phyloP scores from a whole-genome alignment of 2,888 invertebrate species.

The Pherbina coryleti region DNA sequence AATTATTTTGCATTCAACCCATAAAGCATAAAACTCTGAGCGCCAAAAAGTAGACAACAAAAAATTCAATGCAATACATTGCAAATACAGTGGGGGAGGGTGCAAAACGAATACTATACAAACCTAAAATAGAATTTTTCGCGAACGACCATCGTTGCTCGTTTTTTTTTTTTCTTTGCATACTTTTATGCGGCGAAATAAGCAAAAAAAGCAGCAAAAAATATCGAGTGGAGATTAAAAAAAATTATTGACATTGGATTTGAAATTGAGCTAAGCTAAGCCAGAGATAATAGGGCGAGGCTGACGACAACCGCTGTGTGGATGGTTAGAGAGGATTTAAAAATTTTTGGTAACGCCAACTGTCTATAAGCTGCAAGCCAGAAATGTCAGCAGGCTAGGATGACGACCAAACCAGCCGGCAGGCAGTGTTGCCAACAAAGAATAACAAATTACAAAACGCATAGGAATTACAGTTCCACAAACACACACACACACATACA shows the following conservation, averaged over 20 bases:
- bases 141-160: no score
- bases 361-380: no score
- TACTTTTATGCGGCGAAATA: background rate
- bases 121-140: no score
- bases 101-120: no score
- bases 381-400: background rate
- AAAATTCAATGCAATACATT: no score
- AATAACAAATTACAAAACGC: background rate
- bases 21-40: no score
- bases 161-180: no score
- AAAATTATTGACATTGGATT: constrained; percentile 21
- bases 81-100: no score
- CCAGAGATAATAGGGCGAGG: background rate
- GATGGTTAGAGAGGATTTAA: no score
- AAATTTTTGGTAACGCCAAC: no score
- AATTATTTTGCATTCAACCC: no score
- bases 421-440: background rate
- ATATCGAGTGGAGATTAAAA: background rate
- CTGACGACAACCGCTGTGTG: background rate
- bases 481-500: background rate
- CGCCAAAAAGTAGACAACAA: no score
- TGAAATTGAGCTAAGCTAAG: constrained; percentile 9
- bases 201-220: background rate
- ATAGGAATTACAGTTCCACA: background rate
- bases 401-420: background rate